A percentile compares a stretch with the other conserved stretches of the same genome.
phyloP scores from a whole-genome alignment of 2,888 invertebrate genomes.

The Sepiola atlantica region DNA sequence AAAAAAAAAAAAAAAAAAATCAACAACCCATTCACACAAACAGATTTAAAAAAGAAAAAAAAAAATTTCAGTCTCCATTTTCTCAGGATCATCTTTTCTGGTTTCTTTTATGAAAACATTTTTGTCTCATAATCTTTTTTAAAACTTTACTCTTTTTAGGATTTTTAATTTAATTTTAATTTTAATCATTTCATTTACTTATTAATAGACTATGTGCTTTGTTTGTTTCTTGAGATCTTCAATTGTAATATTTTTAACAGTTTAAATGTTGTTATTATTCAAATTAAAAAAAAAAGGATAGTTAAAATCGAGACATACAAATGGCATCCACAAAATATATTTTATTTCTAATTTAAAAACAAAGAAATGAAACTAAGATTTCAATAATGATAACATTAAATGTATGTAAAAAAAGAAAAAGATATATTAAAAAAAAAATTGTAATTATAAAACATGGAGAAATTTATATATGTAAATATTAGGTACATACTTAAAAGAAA shows the following conservation, averaged over 20 bases:
- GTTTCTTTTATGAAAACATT: background rate
- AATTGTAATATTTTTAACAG: background rate
- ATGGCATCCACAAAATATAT: background rate
- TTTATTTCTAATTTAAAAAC: background rate
- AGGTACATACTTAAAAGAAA: background rate
- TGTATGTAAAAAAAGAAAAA: background rate
- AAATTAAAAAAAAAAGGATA: background rate
- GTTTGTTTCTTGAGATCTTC: background rate
- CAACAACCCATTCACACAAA: background rate
- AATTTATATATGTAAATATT: slow-evolving; percentile 6
- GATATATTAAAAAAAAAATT: background rate
- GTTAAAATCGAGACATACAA: background rate
- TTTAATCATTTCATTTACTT: background rate
- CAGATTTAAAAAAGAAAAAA: background rate
- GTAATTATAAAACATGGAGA: slow-evolving; percentile 1
- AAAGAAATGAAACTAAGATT: background rate
- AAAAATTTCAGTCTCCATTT: background rate
- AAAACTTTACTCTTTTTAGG: background rate
- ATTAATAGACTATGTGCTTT: background rate
- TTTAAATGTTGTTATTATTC: background rate
- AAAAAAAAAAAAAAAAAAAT: background rate
- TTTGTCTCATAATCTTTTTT: background rate
- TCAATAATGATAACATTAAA: background rate
- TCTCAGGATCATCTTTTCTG: background rate
- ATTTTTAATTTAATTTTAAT: background rate